Evolutionary conservation across 2,888 invertebrate species (phyloP).

Genomic region (Blera fallax): DNA sequence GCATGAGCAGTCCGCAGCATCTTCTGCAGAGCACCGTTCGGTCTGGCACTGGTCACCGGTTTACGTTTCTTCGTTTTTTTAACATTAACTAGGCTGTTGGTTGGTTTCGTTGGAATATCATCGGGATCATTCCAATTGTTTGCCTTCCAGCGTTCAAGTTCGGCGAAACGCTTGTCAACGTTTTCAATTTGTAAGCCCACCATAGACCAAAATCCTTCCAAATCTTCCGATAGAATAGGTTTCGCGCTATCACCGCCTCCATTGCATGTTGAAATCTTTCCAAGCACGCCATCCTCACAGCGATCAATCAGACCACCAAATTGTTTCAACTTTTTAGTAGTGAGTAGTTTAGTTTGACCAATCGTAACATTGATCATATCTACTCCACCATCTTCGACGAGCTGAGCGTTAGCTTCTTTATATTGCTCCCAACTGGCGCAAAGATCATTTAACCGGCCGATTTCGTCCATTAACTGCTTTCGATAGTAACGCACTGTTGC

Average conservation of each 20-base stretch:
- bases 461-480: constrained; percentile 81
- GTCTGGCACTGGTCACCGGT: constrained; percentile 59
- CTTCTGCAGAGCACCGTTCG: constrained; percentile 75
- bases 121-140: constrained; percentile 80
- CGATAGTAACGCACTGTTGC: constrained; percentile 79
- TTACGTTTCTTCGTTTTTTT: constrained; percentile 72
- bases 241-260: constrained; percentile 77
- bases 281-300: constrained; percentile 76
- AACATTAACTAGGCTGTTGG: constrained; percentile 47
- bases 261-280: constrained; percentile 55
- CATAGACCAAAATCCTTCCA: constrained; percentile 87
- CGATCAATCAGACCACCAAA: constrained; percentile 84
- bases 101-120: constrained; percentile 42
- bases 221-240: constrained; percentile 83
- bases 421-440: constrained; percentile 83
- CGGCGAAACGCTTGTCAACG: constrained; percentile 78
- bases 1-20: constrained; percentile 76
- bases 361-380: constrained; percentile 86
- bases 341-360: constrained; percentile 89
- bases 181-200: constrained; percentile 83
- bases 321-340: constrained; percentile 88
- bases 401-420: constrained; percentile 74
- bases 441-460: constrained; percentile 80
- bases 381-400: constrained; percentile 79
- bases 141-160: constrained; percentile 77